Base-by-base conservation (phyloP, 2,888 invertebrate species). In the Periphyllus acericola region DNA sequence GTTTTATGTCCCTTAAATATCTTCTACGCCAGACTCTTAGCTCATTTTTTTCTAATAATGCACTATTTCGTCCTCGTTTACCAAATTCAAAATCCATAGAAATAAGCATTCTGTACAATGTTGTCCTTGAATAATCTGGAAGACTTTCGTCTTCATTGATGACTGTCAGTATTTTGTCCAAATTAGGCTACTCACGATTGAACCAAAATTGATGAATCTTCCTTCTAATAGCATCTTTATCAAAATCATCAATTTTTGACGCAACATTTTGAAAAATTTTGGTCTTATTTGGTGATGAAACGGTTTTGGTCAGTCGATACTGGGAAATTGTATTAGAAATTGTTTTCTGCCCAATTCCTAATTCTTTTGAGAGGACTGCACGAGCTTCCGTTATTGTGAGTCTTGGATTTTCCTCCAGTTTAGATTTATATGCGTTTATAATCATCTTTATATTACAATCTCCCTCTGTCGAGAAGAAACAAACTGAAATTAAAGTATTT, bases 401-500 rank as follows among this genome's bases (percentile, higher is more conserved):
- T 21, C 34, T 74, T 34, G 74, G 74, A 74, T 74, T 36, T 74
- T 4, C 55, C 55, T 32, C 19, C 19, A 79, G 32, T 79, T 79
- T 79, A 79, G 2, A 55, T 55, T 79, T 79, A 6, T 79, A 79
- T 0, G 79, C 32, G 21, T 79, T 79, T 19, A 79, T 79, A 5
- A 79, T 60, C 21, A 55, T 55, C 21, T n/a, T n/a, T n/a, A n/a
- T n/a, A n/a, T n/a, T n/a, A n/a, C n/a, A n/a, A n/a, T 55, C 21
- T 29, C 4, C 55, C 32, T 79, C 55, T 55, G 55, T 1, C 79
- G 21, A 55, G 79, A 55, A 32, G 19, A 55, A 17, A 79, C 79
- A 79, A 55, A 79, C 79, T 79, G 34, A 79, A 79, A 79, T 46
- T n/a, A n/a, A n/a, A n/a, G n/a, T n/a, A n/a, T n/a, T n/a, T n/a